Conservation (phyloP, 1,140 invertebrate genomes). For the Hyles vespertilio region DNA sequence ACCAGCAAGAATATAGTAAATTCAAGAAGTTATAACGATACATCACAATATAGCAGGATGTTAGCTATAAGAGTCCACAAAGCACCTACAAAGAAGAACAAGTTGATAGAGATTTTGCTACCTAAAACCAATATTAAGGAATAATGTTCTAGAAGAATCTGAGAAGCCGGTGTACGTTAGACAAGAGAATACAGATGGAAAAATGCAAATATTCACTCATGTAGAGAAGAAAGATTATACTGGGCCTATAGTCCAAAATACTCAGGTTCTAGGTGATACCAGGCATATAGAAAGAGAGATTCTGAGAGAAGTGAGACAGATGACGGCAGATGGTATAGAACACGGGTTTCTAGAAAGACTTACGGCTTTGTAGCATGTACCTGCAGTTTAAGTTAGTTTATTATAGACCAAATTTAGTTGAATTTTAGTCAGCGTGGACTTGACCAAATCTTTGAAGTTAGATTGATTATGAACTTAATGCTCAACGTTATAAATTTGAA, state of each 20-base stretch:
- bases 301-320: conserved; percentile 28
- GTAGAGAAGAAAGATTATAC: conserved; percentile 45
- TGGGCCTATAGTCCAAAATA: conserved; percentile 26
- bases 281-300: conserved; percentile 36
- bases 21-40: conserved; percentile 33
- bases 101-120: conserved; percentile 32
- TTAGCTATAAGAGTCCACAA: background rate
- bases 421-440: no score
- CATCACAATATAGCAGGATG: background rate
- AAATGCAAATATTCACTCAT: conserved; percentile 54
- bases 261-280: conserved; percentile 38
- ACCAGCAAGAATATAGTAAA: conserved; percentile 30
- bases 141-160: conserved; percentile 18
- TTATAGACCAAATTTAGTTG: no score
- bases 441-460: no score
- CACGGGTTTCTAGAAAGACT: conserved; percentile 54
- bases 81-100: conserved; percentile 22
- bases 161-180: conserved; percentile 25
- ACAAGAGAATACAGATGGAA: conserved; percentile 52
- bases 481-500: no score
- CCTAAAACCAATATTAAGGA: conserved; percentile 34
- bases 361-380: conserved; percentile 56
- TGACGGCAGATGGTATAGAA: conserved; percentile 41
- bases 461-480: no score
- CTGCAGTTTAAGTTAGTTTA: conserved; percentile 30